A percentile compares a stretch with the other conserved stretches of the same genome.
Conservation (phyloP, 2,113 vertebrate genomes). For the Pygoscelis antarcticus region DNA sequence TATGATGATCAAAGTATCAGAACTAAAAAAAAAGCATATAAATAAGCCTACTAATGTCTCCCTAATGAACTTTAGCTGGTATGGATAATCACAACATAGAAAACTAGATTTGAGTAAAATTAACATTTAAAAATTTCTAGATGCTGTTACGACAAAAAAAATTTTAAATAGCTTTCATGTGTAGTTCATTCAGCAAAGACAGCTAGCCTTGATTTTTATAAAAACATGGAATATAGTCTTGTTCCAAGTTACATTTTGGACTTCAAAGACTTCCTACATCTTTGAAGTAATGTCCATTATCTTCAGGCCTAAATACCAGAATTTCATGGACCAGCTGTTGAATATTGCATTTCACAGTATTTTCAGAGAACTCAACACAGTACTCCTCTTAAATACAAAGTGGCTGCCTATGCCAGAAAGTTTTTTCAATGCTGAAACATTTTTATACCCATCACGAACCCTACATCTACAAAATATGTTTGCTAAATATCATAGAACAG, state of each 20-base stretch:
- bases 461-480: background rate
- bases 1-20: background rate
- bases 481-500: background rate
- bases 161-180: background rate
- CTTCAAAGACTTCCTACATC: background rate
- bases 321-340: background rate
- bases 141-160: background rate
- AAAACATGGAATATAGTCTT: background rate
- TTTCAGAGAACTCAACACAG: background rate
- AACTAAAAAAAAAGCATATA: background rate
- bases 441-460: background rate
- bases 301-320: background rate
- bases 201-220: background rate
- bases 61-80: background rate
- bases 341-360: background rate
- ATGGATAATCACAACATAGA: background rate
- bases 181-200: background rate
- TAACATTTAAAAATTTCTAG: background rate
- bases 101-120: background rate
- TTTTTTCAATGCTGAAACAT: background rate
- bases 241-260: background rate
- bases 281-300: background rate
- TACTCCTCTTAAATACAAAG: background rate
- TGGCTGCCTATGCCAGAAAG: background rate
- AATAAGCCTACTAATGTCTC: background rate